Evolutionary conservation across 2,797 vertebrate genomes (phyloP), one percentile per base, ranked within the genome.

Genomic region (Smutsia temminckii): DNA sequence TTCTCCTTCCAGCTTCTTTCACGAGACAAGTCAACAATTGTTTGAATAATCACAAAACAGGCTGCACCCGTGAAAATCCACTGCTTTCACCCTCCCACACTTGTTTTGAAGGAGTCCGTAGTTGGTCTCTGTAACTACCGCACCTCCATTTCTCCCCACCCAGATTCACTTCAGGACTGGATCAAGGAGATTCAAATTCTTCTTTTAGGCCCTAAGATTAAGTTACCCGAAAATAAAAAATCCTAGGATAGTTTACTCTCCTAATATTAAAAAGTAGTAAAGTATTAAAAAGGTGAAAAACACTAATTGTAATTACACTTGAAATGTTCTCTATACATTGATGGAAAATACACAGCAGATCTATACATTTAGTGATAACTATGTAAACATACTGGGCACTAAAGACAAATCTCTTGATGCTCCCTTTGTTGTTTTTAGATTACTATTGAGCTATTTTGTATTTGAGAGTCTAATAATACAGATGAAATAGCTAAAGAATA

Each of bases 341-440:
- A 90, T 79, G 55, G 64, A 89, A 91, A 93, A 84, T 27, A 92
- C 80, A 46, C 12, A 55, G 40, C 6, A 68, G 66, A 16, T 80
- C 94, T 89, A 78, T 88, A 61, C 75, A 66, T 85, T 95, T 95
- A 93, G 57, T 96, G 96, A 75, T 77, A 95, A 96, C 96, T 96
- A 89, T 14, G 25, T 23, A 94, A 13, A 55, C 18, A 4, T 68
- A 42, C 17, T 71, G 64, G 96, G 34, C 51, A 93, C 63, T 90
- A 91, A 97, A 95, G 75, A 93, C 85, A 72, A 79, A 25, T 49
- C 16, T 92, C 72, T 92, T 95, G 90, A 94, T 95, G 37, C 66
- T 49, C 91, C 23, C 46, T 61, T 40, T 46, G 46, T 61, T 69
- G 74, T 77, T 37, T 71, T 79, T 1, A 87, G 53, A 87, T 81